Evolutionary conservation across 2,888 invertebrate genomes (phyloP), one percentile per base, ranked within the genome.

Genomic region (Hydriomena furcata): DNA sequence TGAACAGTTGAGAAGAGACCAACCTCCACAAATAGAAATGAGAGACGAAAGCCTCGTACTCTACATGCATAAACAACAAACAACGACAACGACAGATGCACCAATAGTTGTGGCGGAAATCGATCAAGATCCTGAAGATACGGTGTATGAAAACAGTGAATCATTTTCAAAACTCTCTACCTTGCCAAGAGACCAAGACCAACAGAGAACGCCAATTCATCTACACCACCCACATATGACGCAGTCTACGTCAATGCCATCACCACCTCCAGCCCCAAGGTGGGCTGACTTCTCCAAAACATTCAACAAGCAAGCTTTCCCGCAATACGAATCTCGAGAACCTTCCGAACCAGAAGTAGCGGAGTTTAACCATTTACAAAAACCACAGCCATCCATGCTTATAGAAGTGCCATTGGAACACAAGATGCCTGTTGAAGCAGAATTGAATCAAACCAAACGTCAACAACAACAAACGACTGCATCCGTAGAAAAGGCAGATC

Each of bases 41-140:
- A 70, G 73, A 58, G 70, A 76, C 30, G 79, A 79, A 56, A 66
- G 71, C 43, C 52, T 76, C 7, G 67, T 68, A 30, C 65, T 63
- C 17, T 79, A 79, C 42, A 63, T 74, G 61, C 53, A 66, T 52
- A 63, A 55, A 40, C 61, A 52, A 44, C 58, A 60, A 11, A 62
- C 55, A 1, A 67, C 68, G 5, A 68, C 69, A 30, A 68, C 68
- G 7, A 55, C 65, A 12, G 23, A 8, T 3, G 60, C 61, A 11
- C 53, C 55, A 20, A 58, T 68, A 10, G 12, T 38, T 25, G 23
- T 45, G 7, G 30, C 45, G 2, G 27, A 32, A n/a, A 24, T 44
- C 3, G 32, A 50, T 1, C 24, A 25, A n/a, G 1, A 17, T 11
- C 23, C 40, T 10, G 12, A 30, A 37, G 12, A 23, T 27, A 28